Evolutionary conservation across 2,113 vertebrate genomes (phyloP).

Genomic region (Sylvia atricapilla): DNA sequence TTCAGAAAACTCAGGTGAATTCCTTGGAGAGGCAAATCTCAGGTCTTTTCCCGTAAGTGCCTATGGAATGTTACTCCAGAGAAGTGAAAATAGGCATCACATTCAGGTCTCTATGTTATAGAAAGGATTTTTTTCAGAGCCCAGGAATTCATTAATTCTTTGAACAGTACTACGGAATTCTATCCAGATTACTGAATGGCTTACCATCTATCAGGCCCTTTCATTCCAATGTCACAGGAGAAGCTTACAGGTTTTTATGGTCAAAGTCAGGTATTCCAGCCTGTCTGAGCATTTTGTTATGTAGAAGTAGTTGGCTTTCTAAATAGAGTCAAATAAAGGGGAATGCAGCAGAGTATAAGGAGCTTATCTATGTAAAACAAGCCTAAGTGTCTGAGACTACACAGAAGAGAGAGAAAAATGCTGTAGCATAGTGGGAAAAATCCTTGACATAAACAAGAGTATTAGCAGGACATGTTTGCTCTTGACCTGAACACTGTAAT

Average conservation of each 20-base stretch:
- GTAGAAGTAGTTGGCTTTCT: not conserved
- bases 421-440: not conserved
- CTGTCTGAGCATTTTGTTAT: not conserved
- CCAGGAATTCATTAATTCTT: not conserved
- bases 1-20: not conserved
- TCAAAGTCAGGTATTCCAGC: not conserved
- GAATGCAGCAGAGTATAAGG: not conserved
- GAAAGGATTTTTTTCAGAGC: not conserved
- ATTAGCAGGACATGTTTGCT: conserved; percentile 39
- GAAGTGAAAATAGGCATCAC: not conserved
- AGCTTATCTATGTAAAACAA: not conserved
- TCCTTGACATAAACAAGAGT: conserved; percentile 11
- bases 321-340: not conserved
- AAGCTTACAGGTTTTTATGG: not conserved
- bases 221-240: not conserved
- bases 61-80: not conserved
- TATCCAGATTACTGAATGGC: not conserved
- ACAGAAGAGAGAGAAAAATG: not conserved
- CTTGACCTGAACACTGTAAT: conserved; percentile 24
- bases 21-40: not conserved
- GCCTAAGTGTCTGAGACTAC: not conserved
- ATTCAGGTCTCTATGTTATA: not conserved
- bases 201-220: not conserved
- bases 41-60: not conserved
- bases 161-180: not conserved